phyloP scores from a whole-genome alignment of 2,888 invertebrate genomes.

The Merodon equestris region DNA sequence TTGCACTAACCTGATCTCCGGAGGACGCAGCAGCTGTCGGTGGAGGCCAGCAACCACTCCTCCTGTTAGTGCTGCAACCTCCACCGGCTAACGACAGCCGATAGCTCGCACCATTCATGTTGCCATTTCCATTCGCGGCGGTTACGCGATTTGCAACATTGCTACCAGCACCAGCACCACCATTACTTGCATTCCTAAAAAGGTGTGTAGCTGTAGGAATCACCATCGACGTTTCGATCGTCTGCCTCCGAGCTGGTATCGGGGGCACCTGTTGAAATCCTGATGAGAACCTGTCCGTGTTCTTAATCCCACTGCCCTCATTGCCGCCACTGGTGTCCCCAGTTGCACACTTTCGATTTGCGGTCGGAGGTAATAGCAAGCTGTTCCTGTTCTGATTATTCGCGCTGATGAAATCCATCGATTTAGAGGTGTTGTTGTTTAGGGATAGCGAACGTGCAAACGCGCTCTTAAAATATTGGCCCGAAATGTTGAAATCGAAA shows the following conservation, averaged over 20 bases:
- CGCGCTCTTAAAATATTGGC: slow-evolving; percentile 80
- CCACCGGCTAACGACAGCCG: slow-evolving; percentile 39
- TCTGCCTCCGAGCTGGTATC: slow-evolving; percentile 71
- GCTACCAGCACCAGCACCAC: background rate
- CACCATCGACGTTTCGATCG: slow-evolving; percentile 65
- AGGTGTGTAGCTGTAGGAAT: slow-evolving; percentile 67
- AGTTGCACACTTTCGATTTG: slow-evolving; percentile 62
- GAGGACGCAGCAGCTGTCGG: slow-evolving; percentile 68
- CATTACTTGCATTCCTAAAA: slow-evolving; percentile 63
- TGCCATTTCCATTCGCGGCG: slow-evolving; percentile 50
- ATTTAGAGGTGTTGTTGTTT: slow-evolving; percentile 75
- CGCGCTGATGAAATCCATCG: slow-evolving; percentile 75
- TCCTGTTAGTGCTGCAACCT: slow-evolving; percentile 44
- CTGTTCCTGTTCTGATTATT: slow-evolving; percentile 1
- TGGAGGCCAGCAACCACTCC: slow-evolving; percentile 64
- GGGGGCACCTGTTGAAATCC: slow-evolving; percentile 76
- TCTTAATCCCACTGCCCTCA: slow-evolving; percentile 27
- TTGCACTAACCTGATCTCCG: slow-evolving; percentile 73
- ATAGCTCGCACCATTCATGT: slow-evolving; percentile 42
- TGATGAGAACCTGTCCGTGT: slow-evolving; percentile 72
- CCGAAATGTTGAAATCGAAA: slow-evolving; percentile 78
- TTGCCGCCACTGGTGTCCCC: slow-evolving; percentile 19
- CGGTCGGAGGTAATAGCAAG: background rate
- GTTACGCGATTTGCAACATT: slow-evolving; percentile 46
- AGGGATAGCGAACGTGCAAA: slow-evolving; percentile 80